Evolutionary conservation across 1,140 invertebrate species (phyloP), one percentile per base, ranked within the genome.

Genomic region (Trichonephila clavipes): DNA sequence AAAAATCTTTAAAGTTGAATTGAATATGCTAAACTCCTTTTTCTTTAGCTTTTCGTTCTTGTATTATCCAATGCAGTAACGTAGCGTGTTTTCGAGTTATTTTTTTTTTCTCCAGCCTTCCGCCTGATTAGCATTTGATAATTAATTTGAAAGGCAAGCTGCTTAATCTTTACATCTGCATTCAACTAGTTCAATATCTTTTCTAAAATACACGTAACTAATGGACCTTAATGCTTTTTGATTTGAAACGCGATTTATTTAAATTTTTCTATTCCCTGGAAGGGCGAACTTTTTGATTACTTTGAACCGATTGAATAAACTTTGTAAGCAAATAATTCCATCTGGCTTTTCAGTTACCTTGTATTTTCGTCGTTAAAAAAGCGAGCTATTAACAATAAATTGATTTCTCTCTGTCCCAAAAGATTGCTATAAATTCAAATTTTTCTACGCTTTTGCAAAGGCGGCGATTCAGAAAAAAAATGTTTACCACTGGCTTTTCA

Each of bases 121-220:
- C 34, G 77, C 72, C 19, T 72, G 90, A 92, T 92, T 92, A 87
- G 91, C 91, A 92, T 92, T 92, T 72, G 82, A 92, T 92, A 92
- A 92, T 92, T 92, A 87, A 92, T 85, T 92, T 92, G 91, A 87
- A 92, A 86, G 82, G 82, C 62, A 92, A 87, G 91, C 40, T 90
- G 72, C 62, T 90, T 82, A 81, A 90, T 90, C 58, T 90, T 90
- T 92, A 66, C 90, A 92, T 92, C 83, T 87, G 82, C 91, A 92
- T 92, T 87, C 91, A 92, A 86, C 91, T 92, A 87, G 91, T 87
- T 87, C 91, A 59, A 86, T 92, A 51, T 72, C 64, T 92, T 92
- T 87, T 87, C 82, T 72, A 87, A 86, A 92, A 87, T 72, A 44
- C 69, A 66, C 62, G 62, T 92, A 85, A 85, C 82, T 92, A 92